Evolutionary conservation across 1,140 invertebrate species (phyloP), one percentile per base, ranked within the genome.

Genomic region (Conus ventricosus): DNA sequence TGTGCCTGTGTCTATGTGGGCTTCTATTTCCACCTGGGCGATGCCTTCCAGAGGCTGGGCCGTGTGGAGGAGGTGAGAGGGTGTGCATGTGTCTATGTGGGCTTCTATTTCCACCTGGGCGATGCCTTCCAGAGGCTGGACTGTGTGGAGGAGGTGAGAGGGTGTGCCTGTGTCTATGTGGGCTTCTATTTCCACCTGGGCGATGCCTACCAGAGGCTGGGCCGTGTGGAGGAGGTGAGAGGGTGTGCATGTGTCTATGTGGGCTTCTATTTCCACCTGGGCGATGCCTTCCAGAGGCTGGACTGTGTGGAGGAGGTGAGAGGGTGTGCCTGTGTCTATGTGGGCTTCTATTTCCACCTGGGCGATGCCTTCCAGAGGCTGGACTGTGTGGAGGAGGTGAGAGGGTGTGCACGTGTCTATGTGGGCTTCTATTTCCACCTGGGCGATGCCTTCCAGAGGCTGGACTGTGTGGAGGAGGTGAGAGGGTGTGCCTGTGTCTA

Each of bases 41-140:
- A 98, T 94, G 97, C 97, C 1, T 95, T 97, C 23, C 95, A 96
- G 39, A 95, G 97, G 80, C 92, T 97, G 53, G 57, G 57, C 0
- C 8, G 57, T 60, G 57, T 8, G 57, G 57, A 15, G 60, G 84
- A 25, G n/a, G 8, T n/a, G 23, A 15, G 57, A 15, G 57, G 57
- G 8, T 60, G 57, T 60, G 57, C 15, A 15, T 60, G 57, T 60
- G 57, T 60, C 8, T 0, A n/a, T n/a, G n/a, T n/a, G n/a, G n/a
- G 97, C 86, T 98, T 98, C 95, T 98, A 97, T 92, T 97, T 97
- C 92, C 97, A 98, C 92, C 95, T 98, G 3, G 98, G 98, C 0
- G 98, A 98, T 94, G 97, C 97, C 1, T 95, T 97, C 23, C 95
- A 96, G 39, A 95, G 97, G 80, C 92, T 97, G 53, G 97, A 96